These are phyloP conservation scores for Lasius platythorax DNA, from an alignment of 2,888 invertebrate species.

Conservation along the genomic window DNA sequence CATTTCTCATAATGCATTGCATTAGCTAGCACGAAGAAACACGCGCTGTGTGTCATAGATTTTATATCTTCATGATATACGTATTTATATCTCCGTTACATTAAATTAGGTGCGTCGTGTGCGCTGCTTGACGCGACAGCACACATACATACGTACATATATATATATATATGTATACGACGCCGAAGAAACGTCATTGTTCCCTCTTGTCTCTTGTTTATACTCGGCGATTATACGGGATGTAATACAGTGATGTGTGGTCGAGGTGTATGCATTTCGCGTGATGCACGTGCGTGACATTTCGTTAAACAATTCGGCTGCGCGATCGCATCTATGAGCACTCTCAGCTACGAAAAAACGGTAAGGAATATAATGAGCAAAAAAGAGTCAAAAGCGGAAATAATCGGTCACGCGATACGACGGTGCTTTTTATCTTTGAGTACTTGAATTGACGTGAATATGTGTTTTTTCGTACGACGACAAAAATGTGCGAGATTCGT, in stretches of 20 bases:
- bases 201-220: constrained; percentile 26
- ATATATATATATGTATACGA: background rate
- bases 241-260: background rate
- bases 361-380: constrained; percentile 32
- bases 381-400: constrained; percentile 42
- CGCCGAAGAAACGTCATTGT: background rate
- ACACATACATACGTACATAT: background rate
- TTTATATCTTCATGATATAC: too few species aligned
- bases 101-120: background rate
- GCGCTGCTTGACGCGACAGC: background rate
- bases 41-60: too few species aligned
- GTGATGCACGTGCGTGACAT: constrained; percentile 41
- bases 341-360: constrained; percentile 45
- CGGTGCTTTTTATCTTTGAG: constrained; percentile 4
- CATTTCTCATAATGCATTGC: too few species aligned
- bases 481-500: background rate
- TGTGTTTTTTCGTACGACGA: background rate
- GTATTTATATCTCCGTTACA: background rate
- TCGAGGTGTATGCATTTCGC: background rate
- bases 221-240: background rate
- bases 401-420: constrained; percentile 10
- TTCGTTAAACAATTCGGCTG: constrained; percentile 4
- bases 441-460: background rate
- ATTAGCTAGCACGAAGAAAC: too few species aligned
- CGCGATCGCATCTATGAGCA: constrained; percentile 65